A percentile compares a stretch with the other conserved stretches of the same genome.
These are phyloP conservation scores for Leptatherina wallacei DNA, from an alignment of 2,797 vertebrate species.

Conservation along the genomic window DNA sequence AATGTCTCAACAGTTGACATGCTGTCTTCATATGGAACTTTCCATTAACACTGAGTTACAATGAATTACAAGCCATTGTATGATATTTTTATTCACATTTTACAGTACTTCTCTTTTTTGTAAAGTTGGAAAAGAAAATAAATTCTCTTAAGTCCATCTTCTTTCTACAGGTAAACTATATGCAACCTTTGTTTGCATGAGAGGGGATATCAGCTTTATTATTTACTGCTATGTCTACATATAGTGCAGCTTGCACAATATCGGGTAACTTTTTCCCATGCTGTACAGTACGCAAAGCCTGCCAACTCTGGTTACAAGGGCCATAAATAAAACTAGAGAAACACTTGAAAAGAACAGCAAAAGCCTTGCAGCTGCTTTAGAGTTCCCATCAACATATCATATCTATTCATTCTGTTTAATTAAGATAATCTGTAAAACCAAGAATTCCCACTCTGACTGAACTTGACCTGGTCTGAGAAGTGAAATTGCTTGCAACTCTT, in stretches of 20 bases:
- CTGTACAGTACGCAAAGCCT: neutral
- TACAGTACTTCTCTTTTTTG: neutral
- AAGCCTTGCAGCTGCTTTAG: neutral
- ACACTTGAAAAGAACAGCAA: neutral
- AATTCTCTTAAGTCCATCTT: neutral
- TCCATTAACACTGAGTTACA: neutral
- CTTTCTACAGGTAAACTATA: neutral
- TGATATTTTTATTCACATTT: neutral
- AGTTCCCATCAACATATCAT: neutral
- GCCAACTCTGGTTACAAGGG: neutral
- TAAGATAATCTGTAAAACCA: neutral
- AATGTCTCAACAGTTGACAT: too few relatives aligned
- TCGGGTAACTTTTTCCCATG: neutral
- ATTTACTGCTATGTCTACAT: constrained; percentile 3
- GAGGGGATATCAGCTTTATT: neutral
- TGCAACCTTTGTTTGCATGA: neutral
- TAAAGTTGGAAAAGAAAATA: neutral
- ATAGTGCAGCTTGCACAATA: constrained; percentile 2
- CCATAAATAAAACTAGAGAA: neutral
- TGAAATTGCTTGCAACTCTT: neutral
- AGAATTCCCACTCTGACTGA: neutral
- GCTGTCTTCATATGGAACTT: neutral
- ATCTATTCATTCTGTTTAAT: neutral
- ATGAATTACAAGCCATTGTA: neutral
- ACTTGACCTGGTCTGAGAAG: neutral